Conservation (phyloP, 1,140 invertebrate species). For the Schlechtendalia chinensis region DNA sequence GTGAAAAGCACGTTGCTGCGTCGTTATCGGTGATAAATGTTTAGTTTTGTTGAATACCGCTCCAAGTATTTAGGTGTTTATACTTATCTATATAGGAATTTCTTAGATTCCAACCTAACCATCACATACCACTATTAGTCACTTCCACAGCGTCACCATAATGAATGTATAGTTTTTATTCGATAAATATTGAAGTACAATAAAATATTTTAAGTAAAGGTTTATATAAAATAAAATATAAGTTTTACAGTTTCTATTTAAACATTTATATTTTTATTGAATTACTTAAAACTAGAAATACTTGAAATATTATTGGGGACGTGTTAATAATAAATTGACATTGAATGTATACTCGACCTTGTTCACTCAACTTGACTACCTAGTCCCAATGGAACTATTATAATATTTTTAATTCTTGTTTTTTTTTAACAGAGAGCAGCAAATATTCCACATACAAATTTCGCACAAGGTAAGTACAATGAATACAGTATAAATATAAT, state of each 20-base stretch:
- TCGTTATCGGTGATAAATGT: too few relatives aligned
- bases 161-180: too few relatives aligned
- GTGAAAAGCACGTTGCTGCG: too few relatives aligned
- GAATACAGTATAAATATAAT: neutral
- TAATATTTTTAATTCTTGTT: slow-evolving; percentile 36
- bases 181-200: too few relatives aligned
- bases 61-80: too few relatives aligned
- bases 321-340: slow-evolving; percentile 20
- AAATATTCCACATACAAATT: slow-evolving; percentile 37
- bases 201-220: too few relatives aligned
- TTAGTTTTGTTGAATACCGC: too few relatives aligned
- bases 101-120: too few relatives aligned
- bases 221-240: neutral
- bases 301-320: neutral
- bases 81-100: too few relatives aligned
- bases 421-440: slow-evolving; percentile 45
- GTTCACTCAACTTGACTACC: neutral
- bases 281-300: slow-evolving; percentile 24
- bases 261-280: neutral
- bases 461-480: slow-evolving; percentile 47
- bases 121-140: too few relatives aligned
- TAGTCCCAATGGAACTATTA: slow-evolving; percentile 7
- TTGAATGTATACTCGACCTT: slow-evolving; percentile 22
- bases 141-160: too few relatives aligned
- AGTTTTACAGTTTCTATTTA: neutral